These are phyloP conservation scores for Caretta caretta DNA, from an alignment of 2,113 vertebrate genomes.

Conservation along the genomic window DNA sequence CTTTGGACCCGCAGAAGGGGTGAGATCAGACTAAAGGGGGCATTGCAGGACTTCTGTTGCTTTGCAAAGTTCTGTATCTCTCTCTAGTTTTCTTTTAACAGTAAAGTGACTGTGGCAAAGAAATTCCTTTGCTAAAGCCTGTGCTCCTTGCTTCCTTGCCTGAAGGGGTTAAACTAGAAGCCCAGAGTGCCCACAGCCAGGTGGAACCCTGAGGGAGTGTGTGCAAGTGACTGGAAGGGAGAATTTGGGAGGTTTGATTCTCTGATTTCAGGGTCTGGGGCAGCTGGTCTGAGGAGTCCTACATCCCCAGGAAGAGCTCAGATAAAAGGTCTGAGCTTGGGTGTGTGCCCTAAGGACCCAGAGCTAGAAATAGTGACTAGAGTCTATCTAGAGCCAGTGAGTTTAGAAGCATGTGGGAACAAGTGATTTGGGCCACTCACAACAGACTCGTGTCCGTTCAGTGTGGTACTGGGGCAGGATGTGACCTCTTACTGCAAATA, in stretches of 20 bases:
- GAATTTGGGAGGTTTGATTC: neutral
- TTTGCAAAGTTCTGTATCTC: neutral
- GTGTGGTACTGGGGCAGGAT: accelerated
- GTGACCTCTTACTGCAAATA: neutral
- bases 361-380: neutral
- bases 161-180: neutral
- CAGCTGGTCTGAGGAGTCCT: neutral
- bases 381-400: neutral
- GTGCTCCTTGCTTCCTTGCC: constrained; percentile 27
- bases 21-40: neutral
- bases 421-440: neutral
- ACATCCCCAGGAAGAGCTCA: neutral
- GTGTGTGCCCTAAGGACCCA: neutral
- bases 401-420: neutral
- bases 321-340: neutral
- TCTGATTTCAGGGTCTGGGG: neutral
- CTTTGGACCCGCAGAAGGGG: neutral
- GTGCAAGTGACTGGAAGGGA: neutral
- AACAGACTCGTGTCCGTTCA: neutral
- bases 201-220: neutral
- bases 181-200: neutral
- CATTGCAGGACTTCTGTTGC: constrained; percentile 20
- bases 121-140: constrained; percentile 44
- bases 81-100: neutral
- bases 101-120: neutral